Base-by-base conservation (phyloP, 2,797 vertebrate genomes). In the Pangasius sanitwongsei region DNA sequence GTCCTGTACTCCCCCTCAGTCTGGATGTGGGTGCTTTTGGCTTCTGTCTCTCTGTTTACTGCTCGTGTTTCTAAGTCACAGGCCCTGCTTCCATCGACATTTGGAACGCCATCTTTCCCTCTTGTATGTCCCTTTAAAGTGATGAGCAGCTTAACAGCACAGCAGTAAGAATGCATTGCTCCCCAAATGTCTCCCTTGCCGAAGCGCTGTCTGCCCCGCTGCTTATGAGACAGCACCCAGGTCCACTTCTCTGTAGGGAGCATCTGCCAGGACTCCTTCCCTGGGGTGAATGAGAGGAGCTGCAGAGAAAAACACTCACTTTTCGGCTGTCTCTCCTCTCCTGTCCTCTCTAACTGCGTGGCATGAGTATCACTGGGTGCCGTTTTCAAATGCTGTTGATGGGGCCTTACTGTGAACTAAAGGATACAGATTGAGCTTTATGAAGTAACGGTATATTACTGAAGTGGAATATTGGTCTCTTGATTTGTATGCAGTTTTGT, bases 191-290 rank as follows among this genome's bases (percentile, higher is more conserved):
- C 96, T 1, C 97, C 97, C 0, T 94, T 95, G 89, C 95, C 92
- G 92, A 97, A 98, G 23, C 96, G 94, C 87, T 94, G 94, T 6
- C 97, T 96, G 3, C 97, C 98, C 20, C 90, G 93, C 70, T 95
- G 94, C 89, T 96, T 97, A 91, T 98, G 96, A 48, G 93, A 94
- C 87, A 91, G 94, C 4, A 96, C 97, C 94, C 96, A 94, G 37
- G 93, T 90, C 95, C 96, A 96, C 91, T 97, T 98, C 87, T 97
- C 96, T 1, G 86, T 86, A 16, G 93, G 90, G 3, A 92, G 91
- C 95, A 98, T 93, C 89, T 97, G 95, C 98, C 98, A 98, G 44
- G 95, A 94, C 88, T 97, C 97, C 89, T 93, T 94, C 77, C 97
- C 97, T 9, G 91, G 90, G 1, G 96, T 96, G 92, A 98, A 98